Base-by-base conservation (phyloP, 2,888 invertebrate species). In the Zele albiditarsus region DNA sequence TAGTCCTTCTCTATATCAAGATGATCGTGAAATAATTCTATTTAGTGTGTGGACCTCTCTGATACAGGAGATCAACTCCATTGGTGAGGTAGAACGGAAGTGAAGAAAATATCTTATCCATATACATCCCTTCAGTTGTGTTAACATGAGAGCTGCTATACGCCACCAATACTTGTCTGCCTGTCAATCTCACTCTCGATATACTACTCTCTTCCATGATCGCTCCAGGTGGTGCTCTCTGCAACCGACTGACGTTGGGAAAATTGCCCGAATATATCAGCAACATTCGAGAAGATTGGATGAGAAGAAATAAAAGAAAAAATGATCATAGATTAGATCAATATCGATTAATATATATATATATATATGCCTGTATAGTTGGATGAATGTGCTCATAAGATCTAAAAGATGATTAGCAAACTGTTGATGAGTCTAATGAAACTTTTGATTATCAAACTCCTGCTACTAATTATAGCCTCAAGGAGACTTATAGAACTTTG, bases 211-310 rank as follows among this genome's bases (percentile, higher is more conserved):
- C n/a, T 10, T 58, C 33, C 69, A 33, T 33, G 6, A 12, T 58
- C 33, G 69, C 58, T 60, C 16, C 58, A 38, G 69, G 58, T 69
- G 58, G 58, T 58, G 2, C 58, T 31, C 25, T n/a, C n/a, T 42
- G 33, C 38, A 33, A 38, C 38, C 57, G 20, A 69, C 6, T 23
- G 23, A 69, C 38, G 6, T 69, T 31, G 20, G 3, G 16, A 10
- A 57, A 58, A 69, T 58, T 69, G 57, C 27, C 25, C 23, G 31
- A 23, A 69, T 69, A 58, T 25, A 27, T 58, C 38, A 25, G 38
- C 58, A 28, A 28, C 28, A n/a, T 0, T 28, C 23, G 20, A 23
- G 25, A 57, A 16, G 38, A 33, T 58, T 33, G 10, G 16, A 68
- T 33, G 53, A 68, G 2, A 27, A 0, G n/a, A 27, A 28, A 25